Evolutionary conservation across 2,113 vertebrate species (phyloP), one percentile per base, ranked within the genome.

Genomic region (Oryzias celebensis): DNA sequence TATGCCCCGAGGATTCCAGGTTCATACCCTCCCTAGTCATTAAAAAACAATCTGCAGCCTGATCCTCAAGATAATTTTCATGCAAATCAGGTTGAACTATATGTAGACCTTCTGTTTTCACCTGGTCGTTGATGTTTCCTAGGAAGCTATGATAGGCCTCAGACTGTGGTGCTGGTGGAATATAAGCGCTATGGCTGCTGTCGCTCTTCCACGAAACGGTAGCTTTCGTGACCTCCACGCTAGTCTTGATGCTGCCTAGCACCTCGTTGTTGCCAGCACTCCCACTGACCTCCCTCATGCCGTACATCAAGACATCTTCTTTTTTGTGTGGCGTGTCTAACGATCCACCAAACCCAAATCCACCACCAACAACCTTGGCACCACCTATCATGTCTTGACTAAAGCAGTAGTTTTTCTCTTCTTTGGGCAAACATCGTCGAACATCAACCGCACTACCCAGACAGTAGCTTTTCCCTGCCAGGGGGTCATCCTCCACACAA

Each of bases 261-360:
- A 80, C 73, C 48, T 90, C 90, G 5, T 59, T 81, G 75, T 55
- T 86, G 44, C 66, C 36, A 6, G 73, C 54, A 65, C 86, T 78
- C 41, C 71, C 85, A 12, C 80, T 80, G 67, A 91, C 87, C 71
- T 92, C 91, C 76, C 90, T 90, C 77, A 89, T 84, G 65, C 90
- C 90, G 42, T 91, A 91, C 88, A 91, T 89, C 82, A 91, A 82
- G 83, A 90, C 82, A 75, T 92, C 92, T 41, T 92, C 91, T 84
- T 92, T 92, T 81, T 92, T 92, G 58, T 89, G 85, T 4, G 87
- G 67, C 15, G 80, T 70, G 52, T 91, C 88, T 31, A 91, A 48
- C 2, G 90, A 68, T 51, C 87, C 90, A 7, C 82, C 87, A 57
- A 91, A 92, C 57, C 88, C 84, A 76, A 91, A 92, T 12, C 87